phyloP scores from a whole-genome alignment of 1,140 invertebrate genomes.

The Forficula auricularia region DNA sequence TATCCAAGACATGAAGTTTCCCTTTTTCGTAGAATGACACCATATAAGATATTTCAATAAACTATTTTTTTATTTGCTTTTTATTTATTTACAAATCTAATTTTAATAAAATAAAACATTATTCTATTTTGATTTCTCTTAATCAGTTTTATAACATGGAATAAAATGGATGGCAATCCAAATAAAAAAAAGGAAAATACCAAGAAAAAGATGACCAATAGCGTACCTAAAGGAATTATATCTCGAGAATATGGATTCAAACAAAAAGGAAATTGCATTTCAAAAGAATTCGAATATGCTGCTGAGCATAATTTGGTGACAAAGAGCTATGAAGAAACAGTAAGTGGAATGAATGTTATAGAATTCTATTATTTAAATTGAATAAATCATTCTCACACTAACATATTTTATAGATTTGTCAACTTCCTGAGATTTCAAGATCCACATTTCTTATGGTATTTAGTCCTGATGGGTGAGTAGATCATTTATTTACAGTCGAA shows the following conservation, averaged over 20 bases:
- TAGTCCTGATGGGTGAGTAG: slow-evolving; percentile 59
- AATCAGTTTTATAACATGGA: too few relatives aligned
- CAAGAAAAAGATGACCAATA: slow-evolving; percentile 9
- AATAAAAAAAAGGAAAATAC: too few relatives aligned
- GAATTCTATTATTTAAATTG: neutral
- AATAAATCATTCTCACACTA: slow-evolving; percentile 1
- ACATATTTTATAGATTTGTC: slow-evolving; percentile 39
- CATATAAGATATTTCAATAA: too few relatives aligned
- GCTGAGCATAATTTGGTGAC: slow-evolving; percentile 33
- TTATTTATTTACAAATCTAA: too few relatives aligned
- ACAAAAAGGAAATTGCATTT: slow-evolving; percentile 19
- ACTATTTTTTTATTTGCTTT: too few relatives aligned
- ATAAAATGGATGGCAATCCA: too few relatives aligned
- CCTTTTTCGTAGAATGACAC: too few relatives aligned
- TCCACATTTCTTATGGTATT: slow-evolving; percentile 74
- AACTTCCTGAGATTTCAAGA: slow-evolving; percentile 50
- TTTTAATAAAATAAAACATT: too few relatives aligned
- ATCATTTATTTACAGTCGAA: slow-evolving; percentile 7
- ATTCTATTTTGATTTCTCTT: too few relatives aligned
- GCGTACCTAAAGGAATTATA: slow-evolving; percentile 24
- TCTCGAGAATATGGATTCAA: slow-evolving; percentile 23
- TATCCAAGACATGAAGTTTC: too few relatives aligned
- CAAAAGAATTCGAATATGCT: slow-evolving; percentile 26
- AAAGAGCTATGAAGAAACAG: slow-evolving; percentile 32
- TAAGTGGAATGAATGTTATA: slow-evolving; percentile 16